phyloP scores from a whole-genome alignment of 2,113 vertebrate species.

The Uria aalge region DNA sequence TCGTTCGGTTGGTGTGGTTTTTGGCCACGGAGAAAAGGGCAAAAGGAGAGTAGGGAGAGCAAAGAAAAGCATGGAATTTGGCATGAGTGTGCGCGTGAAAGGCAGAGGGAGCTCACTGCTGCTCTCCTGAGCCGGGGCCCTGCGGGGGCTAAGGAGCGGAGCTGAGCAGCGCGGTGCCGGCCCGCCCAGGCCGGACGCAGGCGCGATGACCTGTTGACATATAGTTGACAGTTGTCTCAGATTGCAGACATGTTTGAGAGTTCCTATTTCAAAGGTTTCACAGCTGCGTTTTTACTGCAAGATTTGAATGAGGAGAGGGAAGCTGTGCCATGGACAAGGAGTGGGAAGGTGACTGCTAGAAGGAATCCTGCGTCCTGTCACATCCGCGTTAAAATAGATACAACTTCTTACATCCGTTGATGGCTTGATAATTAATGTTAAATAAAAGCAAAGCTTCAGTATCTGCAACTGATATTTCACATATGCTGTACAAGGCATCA shows the following conservation, averaged over 20 bases:
- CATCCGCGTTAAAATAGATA: background rate
- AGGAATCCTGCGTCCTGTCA: background rate
- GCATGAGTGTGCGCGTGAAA: background rate
- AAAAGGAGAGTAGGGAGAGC: background rate
- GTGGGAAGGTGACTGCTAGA: background rate
- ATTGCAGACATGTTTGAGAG: background rate
- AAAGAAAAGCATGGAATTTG: background rate
- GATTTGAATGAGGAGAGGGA: background rate
- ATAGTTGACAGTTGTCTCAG: background rate
- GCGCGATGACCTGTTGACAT: background rate
- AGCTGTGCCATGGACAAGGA: background rate
- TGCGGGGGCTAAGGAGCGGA: background rate
- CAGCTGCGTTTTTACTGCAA: background rate
- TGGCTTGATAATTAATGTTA: slow-evolving; percentile 56
- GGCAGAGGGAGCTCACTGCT: rapidly evolving
- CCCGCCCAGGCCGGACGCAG: rapidly evolving
- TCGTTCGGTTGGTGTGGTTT: rapidly evolving
- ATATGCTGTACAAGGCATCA: background rate
- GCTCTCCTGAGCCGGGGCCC: background rate
- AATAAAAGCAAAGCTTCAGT: slow-evolving; percentile 42
- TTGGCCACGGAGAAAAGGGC: background rate
- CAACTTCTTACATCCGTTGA: slow-evolving; percentile 10
- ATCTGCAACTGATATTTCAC: slow-evolving; percentile 25
- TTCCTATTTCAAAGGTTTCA: background rate
- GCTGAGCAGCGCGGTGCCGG: background rate